Evolutionary conservation across 2,113 vertebrate species (phyloP), one percentile per base, ranked within the genome.

Genomic region (Brevimyrus niger): DNA sequence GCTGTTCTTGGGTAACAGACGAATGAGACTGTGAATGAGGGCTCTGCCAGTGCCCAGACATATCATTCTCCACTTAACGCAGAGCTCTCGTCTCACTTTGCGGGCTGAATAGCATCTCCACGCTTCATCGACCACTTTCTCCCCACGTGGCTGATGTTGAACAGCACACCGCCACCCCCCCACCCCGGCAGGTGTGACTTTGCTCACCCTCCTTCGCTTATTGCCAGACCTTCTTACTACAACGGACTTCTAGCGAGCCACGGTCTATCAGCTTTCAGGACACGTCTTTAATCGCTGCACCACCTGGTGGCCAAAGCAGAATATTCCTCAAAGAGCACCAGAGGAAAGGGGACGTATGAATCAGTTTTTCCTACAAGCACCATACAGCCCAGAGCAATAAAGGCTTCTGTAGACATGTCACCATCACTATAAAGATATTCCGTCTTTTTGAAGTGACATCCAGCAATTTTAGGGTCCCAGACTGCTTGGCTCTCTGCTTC

Each of bases 11-110:
- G 73, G 35, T 55, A 38, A 58, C 46, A 19, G 55, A 83, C 23
- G 35, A 82, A 82, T 38, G 88, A 38, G 17, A 15, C 5, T 17
- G 27, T 89, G 88, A 83, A 89, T 55, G 35, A 48, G 31, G 21
- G 35, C 73, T 82, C 47, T 58, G 73, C 76, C 31, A 23, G 46
- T 21, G 35, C 31, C 48, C 73, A 53, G 88, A 89, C 73, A 38
- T 89, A 89, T 89, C 69, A 23, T 55, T 83, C 55, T 50, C 47
- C 88, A 89, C 88, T 89, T 89, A 89, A 83, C 19, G 21, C 69
- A 82, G 27, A 46, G 80, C 88, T 76, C 23, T 44, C 76, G 46
- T 80, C 27, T 51, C 88, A 89, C 69, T n/a, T 89, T 53, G 69
- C 21, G 19, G 48, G 88, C 47, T 50, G 73, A 89, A 84, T 47